A percentile compares a stretch with the other conserved stretches of the same genome.
Evolutionary conservation across 2,888 invertebrate genomes (phyloP).

Genomic region (Hemicrepidius hirtus): DNA sequence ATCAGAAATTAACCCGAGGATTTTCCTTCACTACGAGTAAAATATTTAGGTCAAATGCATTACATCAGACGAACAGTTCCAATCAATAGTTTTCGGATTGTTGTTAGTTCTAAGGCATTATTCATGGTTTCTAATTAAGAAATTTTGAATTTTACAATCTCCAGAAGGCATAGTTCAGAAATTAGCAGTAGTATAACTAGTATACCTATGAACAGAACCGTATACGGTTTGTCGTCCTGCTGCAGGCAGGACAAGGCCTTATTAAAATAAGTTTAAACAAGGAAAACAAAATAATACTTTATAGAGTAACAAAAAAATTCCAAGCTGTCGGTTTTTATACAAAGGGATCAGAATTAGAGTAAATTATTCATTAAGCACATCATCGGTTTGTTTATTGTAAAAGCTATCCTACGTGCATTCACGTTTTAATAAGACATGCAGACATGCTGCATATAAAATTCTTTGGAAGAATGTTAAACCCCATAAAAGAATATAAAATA

Average conservation of each 20-base stretch:
- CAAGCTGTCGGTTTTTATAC: not conserved
- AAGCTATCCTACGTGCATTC: constrained; percentile 3
- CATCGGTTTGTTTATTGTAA: constrained; percentile 23
- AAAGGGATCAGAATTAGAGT: constrained; percentile 8
- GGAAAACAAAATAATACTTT: too few species aligned
- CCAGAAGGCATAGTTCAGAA: too few species aligned
- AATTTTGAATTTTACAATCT: too few species aligned
- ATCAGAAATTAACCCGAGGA: not conserved
- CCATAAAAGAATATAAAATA: not conserved
- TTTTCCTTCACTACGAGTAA: not conserved
- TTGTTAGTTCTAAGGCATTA: too few species aligned
- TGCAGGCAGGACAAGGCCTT: too few species aligned
- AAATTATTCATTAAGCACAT: constrained; percentile 5
- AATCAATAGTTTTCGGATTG: not conserved
- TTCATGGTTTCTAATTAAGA: too few species aligned
- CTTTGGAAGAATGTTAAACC: not conserved
- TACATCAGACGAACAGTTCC: not conserved
- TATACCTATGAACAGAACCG: too few species aligned
- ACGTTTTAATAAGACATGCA: not conserved
- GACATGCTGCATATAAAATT: not conserved
- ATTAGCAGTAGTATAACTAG: too few species aligned
- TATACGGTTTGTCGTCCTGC: too few species aligned
- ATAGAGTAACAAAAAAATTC: too few species aligned
- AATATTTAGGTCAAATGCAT: constrained; percentile 23
- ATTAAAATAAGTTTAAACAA: too few species aligned